Evolutionary conservation across 2,888 invertebrate genomes (phyloP).

Genomic region (Aphodius sticticus): DNA sequence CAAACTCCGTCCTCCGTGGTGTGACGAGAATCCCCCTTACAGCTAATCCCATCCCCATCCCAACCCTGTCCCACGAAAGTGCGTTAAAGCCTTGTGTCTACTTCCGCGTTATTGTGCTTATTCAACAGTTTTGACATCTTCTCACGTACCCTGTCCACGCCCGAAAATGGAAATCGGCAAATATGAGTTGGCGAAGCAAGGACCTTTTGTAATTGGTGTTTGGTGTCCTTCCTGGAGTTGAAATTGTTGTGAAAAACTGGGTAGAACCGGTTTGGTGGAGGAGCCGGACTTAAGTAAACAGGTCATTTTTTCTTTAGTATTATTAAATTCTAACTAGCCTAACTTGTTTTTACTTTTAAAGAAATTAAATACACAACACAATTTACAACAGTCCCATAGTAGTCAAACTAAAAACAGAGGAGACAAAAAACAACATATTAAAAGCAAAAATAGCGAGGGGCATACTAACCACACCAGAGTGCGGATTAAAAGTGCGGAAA

Average conservation of each 20-base stretch:
- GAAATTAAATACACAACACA: too few relatives aligned
- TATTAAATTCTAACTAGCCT: too few relatives aligned
- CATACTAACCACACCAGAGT: too few relatives aligned
- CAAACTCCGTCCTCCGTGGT: neutral
- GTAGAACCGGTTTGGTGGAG: too few relatives aligned
- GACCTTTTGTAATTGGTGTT: neutral
- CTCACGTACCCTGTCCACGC: neutral
- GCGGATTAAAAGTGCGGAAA: too few relatives aligned
- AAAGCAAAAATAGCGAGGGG: too few relatives aligned
- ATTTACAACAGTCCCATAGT: too few relatives aligned
- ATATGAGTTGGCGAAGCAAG: neutral
- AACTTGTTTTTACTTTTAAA: too few relatives aligned
- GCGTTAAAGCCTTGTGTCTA: neutral
- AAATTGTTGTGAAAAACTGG: neutral
- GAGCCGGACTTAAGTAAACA: too few relatives aligned
- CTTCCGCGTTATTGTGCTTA: neutral
- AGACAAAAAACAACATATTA: too few relatives aligned
- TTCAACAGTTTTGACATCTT: neutral
- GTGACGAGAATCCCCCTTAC: neutral
- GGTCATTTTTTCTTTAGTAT: too few relatives aligned
- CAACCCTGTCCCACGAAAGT: neutral
- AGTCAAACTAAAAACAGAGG: too few relatives aligned
- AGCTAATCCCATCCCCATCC: neutral
- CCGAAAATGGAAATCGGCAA: neutral
- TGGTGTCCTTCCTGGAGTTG: neutral